These are phyloP conservation scores for Corythornis cristatus DNA, from an alignment of 2,113 vertebrate genomes.

Conservation along the genomic window DNA sequence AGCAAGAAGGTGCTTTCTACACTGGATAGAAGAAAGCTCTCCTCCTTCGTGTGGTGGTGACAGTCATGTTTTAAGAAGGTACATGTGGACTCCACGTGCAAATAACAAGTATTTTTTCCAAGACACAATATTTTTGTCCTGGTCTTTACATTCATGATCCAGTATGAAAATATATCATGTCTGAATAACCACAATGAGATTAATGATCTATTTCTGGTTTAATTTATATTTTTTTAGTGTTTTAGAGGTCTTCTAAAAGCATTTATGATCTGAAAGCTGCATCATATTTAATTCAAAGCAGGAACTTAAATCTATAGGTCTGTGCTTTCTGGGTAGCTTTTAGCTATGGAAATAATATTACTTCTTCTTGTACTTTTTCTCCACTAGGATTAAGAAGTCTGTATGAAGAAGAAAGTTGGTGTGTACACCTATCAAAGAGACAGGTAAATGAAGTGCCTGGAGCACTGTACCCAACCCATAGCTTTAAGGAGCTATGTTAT, in stretches of 20 bases:
- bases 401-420: background rate
- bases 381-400: background rate
- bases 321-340: background rate
- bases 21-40: background rate
- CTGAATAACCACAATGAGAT: background rate
- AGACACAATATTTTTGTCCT: background rate
- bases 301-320: background rate
- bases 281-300: background rate
- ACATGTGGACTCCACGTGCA: background rate
- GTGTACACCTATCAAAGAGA: background rate
- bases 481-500: constrained; percentile 13
- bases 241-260: background rate
- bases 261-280: background rate
- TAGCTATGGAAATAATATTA: background rate
- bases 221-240: background rate
- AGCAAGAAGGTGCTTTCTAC: background rate
- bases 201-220: background rate
- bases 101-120: background rate
- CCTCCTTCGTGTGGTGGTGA: background rate
- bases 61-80: background rate
- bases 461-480: background rate
- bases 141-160: background rate
- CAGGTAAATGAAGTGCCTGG: background rate
- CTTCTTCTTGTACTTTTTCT: background rate
- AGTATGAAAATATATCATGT: background rate